These are phyloP conservation scores for Cerceris ruficornis DNA, from an alignment of 2,888 invertebrate species.

Conservation along the genomic window DNA sequence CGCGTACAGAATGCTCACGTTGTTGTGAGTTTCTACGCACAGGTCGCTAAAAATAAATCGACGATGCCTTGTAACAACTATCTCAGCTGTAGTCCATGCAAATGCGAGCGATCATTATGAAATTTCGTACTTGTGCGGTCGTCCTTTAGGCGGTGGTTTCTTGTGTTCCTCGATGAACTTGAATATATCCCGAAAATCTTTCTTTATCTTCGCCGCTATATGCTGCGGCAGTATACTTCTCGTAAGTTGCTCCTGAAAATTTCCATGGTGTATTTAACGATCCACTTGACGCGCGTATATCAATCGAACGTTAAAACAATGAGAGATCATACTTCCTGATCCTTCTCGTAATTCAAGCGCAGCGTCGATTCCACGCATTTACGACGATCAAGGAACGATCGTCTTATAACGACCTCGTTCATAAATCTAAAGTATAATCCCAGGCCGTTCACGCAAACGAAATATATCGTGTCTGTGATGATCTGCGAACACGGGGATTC, in stretches of 20 bases:
- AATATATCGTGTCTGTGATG: conserved; percentile 88
- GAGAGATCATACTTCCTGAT: conserved; percentile 87
- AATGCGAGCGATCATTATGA: background rate
- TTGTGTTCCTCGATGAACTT: conserved; percentile 80
- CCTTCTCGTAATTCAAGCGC: conserved; percentile 90
- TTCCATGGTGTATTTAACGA: background rate
- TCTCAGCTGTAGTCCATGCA: background rate
- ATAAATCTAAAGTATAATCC: conserved; percentile 94
- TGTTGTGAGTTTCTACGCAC: conserved; percentile 93
- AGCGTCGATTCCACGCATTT: conserved; percentile 93
- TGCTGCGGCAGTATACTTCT: conserved; percentile 93
- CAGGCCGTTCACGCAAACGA: conserved; percentile 89
- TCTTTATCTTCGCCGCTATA: conserved; percentile 86
- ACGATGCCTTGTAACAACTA: background rate
- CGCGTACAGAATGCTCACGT: conserved; percentile 95
- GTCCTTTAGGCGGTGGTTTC: conserved; percentile 76
- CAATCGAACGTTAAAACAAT: background rate
- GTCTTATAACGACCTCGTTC: conserved; percentile 93
- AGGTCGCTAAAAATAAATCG: conserved; percentile 86
- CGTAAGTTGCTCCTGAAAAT: conserved; percentile 89
- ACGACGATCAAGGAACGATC: conserved; percentile 93
- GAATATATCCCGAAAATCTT: conserved; percentile 83
- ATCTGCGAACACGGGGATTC: conserved; percentile 82
- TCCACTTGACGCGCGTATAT: background rate
- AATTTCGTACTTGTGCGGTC: conserved; percentile 81